phyloP scores from a whole-genome alignment of 2,797 vertebrate genomes.

The Acanthurus lineatus region DNA sequence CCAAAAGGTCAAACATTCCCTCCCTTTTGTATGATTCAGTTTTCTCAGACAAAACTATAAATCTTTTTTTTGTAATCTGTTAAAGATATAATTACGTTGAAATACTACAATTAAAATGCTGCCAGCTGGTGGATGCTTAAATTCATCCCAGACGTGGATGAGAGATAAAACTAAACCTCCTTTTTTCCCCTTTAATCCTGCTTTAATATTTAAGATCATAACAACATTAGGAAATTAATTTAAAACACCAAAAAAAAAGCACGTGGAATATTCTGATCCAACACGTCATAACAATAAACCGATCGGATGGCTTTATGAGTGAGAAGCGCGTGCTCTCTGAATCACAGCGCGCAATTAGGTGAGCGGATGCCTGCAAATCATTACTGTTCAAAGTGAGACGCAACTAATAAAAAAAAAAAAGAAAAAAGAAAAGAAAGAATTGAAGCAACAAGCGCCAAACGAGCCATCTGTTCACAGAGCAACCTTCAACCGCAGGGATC shows the following conservation, averaged over 20 bases:
- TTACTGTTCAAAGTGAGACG: constrained; percentile 75
- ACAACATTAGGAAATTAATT: constrained; percentile 15
- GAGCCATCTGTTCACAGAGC: constrained; percentile 62
- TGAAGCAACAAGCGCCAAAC: constrained; percentile 56
- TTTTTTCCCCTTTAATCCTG: too few species aligned
- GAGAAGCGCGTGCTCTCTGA: constrained; percentile 44
- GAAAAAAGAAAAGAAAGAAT: background rate
- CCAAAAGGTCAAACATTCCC: background rate
- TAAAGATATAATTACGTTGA: constrained; percentile 9
- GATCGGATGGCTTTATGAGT: constrained; percentile 53
- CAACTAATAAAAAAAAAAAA: constrained; percentile 60
- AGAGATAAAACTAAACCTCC: background rate
- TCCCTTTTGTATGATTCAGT: background rate
- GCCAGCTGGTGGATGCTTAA: background rate
- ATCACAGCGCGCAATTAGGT: constrained; percentile 65
- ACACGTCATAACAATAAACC: constrained; percentile 54
- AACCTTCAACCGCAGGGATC: constrained; percentile 52
- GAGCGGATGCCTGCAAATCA: constrained; percentile 74
- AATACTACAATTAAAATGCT: background rate
- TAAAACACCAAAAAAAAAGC: constrained; percentile 20
- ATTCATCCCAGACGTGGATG: background rate
- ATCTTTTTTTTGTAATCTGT: background rate
- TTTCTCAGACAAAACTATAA: background rate
- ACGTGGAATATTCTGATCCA: constrained; percentile 32
- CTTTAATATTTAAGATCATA: constrained; percentile 28